A percentile compares a stretch with the other conserved stretches of the same genome.
Evolutionary conservation across 2,797 vertebrate genomes (phyloP).

Genomic region (Micromesistius poutassou): DNA sequence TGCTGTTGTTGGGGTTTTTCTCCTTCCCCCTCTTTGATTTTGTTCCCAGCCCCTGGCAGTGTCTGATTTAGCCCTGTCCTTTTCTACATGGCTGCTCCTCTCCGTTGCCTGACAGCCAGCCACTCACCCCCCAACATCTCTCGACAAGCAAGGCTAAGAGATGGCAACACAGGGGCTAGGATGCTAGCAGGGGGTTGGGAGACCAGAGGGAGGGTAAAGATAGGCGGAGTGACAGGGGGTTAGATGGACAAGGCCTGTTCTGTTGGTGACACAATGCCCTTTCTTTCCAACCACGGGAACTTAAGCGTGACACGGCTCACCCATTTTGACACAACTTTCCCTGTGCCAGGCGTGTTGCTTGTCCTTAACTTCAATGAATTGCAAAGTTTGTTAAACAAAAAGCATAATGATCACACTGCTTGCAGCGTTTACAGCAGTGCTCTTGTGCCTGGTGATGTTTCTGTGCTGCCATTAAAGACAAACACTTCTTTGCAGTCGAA

Average conservation of each 20-base stretch:
- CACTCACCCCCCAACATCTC: conserved; percentile 57
- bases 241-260: conserved; percentile 66
- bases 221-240: conserved; percentile 22
- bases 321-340: neutral
- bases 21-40: conserved; percentile 44
- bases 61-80: conserved; percentile 56
- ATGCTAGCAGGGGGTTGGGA: neutral
- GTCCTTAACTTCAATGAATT: neutral
- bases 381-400: neutral
- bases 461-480: neutral
- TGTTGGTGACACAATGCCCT: conserved; percentile 67
- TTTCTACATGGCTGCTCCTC: conserved; percentile 47
- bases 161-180: conserved; percentile 37
- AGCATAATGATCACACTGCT: neutral
- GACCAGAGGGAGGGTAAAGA: neutral
- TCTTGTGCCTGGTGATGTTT: neutral
- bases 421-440: neutral
- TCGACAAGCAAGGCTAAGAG: conserved; percentile 61
- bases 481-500: neutral
- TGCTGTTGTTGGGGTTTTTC: neutral
- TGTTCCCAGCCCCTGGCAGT: conserved; percentile 49
- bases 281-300: neutral
- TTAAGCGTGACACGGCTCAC: neutral
- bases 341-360: neutral
- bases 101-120: conserved; percentile 62